Base-by-base conservation (phyloP, 92 coral and sea anemone genomes). In the Epizoanthus ramosus region DNA sequence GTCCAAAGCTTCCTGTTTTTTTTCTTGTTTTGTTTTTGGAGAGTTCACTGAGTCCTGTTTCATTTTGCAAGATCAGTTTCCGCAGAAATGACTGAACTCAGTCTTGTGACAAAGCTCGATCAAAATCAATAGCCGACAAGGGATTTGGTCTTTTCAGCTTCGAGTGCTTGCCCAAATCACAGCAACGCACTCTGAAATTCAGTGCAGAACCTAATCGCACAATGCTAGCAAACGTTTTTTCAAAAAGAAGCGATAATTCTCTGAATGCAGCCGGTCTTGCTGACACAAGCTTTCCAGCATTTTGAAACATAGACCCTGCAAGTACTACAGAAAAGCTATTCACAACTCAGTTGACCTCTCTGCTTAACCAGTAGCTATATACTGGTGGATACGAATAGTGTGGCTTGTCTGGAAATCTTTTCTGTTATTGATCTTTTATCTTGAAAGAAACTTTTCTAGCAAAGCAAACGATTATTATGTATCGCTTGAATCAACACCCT, bases 381-480 rank as follows among this genome's bases (percentile, higher is more conserved):
- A 37, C 41, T 8, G 57, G 56, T 71, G 57, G 22, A 77, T 43
- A 33, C 45, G 16, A 56, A 56, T 2, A n/a, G 7, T 37, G 22
- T 61, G 39, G 35, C 39, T 76, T 76, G 81, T 22, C 24, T 43
- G 60, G 58, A 76, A 77, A 61, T 60, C 71, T 25, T 22, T 77
- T 77, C 59, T 37, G 61, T 63, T 57, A 77, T 77, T 77, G 82
- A 77, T 77, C 71, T 77, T 77, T 77, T 63, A 77, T 76, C 69
- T 57, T 39, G 59, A 41, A 4, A 77, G 13, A 59, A 77, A 77
- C 39, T 5, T 35, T 47, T 18, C 39, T 23, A n/a, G 59, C 35
- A 21, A 41, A 61, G 39, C 14, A 5, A 77, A 43, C 57, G 23
- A 41, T 50, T 50, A 50, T 10, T 10, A 13, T 13, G 54, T 18